Conservation (phyloP, 2,888 invertebrate genomes). For the Apodemia duryi region DNA sequence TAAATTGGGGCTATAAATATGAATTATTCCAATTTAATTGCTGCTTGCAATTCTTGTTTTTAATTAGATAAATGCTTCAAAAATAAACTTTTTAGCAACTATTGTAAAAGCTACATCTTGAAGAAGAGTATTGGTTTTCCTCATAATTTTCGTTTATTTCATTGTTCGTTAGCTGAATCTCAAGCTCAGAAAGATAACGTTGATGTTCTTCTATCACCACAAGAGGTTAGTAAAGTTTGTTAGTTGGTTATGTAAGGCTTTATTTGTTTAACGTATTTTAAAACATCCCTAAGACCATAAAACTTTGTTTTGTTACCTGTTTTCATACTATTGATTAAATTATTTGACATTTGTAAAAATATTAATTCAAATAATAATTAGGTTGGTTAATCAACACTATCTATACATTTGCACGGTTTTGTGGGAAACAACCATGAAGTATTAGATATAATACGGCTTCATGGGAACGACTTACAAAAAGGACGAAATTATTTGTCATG, state of each 20-base stretch:
- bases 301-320: too few relatives aligned
- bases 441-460: too few relatives aligned
- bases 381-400: too few relatives aligned
- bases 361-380: too few relatives aligned
- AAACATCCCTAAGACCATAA: background rate
- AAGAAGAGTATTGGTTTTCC: slow-evolving; percentile 30
- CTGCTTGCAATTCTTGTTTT: slow-evolving; percentile 47
- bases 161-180: slow-evolving; percentile 37
- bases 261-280: background rate
- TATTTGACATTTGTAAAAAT: too few relatives aligned
- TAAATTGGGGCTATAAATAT: slow-evolving; percentile 44
- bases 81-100: slow-evolving; percentile 42
- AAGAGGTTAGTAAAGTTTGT: slow-evolving; percentile 53
- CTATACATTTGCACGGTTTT: too few relatives aligned
- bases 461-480: too few relatives aligned
- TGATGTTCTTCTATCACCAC: slow-evolving; percentile 56
- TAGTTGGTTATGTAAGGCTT: slow-evolving; percentile 1
- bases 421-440: too few relatives aligned
- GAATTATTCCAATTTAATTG: slow-evolving; percentile 54
- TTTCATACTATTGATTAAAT: too few relatives aligned
- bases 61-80: slow-evolving; percentile 48
- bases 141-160: slow-evolving; percentile 38
- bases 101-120: slow-evolving; percentile 36
- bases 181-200: slow-evolving; percentile 52
- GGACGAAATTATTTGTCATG: too few relatives aligned